phyloP scores from a whole-genome alignment of 2,113 vertebrate genomes.

The Takifugu flavidus region DNA sequence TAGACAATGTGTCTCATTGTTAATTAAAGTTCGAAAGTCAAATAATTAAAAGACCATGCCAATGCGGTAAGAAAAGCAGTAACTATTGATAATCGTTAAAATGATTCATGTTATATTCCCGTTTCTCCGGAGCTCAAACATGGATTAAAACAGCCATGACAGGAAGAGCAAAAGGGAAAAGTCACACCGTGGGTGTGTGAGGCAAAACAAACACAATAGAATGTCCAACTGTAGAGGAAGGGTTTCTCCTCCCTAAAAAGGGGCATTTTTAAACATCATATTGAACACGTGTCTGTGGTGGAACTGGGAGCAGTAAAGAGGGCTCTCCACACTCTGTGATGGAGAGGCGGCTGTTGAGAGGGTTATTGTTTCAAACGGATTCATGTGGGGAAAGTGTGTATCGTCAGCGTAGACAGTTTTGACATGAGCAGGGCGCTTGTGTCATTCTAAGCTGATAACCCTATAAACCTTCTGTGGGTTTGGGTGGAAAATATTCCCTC shows the following conservation, averaged over 20 bases:
- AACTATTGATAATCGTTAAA: background rate
- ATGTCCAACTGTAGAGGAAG: too few relatives aligned
- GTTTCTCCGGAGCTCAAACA: slow-evolving; percentile 42
- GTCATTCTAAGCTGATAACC: too few relatives aligned
- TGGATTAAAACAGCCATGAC: slow-evolving; percentile 65
- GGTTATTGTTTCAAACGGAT: slow-evolving; percentile 31
- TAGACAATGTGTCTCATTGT: too few relatives aligned
- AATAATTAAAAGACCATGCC: too few relatives aligned
- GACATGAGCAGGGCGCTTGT: too few relatives aligned
- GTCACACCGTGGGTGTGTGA: slow-evolving; percentile 1
- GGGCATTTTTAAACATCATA: slow-evolving; percentile 5
- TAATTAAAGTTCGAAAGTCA: background rate
- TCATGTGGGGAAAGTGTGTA: background rate
- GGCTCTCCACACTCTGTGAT: slow-evolving; percentile 13
- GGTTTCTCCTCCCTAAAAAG: slow-evolving; percentile 14
- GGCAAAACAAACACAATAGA: slow-evolving; percentile 1
- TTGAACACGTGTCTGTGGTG: slow-evolving; percentile 24
- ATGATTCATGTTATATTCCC: background rate
- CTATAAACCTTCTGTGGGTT: too few relatives aligned
- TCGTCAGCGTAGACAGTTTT: too few relatives aligned
- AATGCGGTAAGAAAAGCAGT: too few relatives aligned
- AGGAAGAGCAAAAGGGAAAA: slow-evolving; percentile 10
- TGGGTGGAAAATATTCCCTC: too few relatives aligned
- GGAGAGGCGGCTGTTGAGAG: slow-evolving; percentile 13
- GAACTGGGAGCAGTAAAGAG: slow-evolving; percentile 13